Base-by-base conservation (phyloP, 2,113 vertebrate species). In the Ictalurus furcatus region DNA sequence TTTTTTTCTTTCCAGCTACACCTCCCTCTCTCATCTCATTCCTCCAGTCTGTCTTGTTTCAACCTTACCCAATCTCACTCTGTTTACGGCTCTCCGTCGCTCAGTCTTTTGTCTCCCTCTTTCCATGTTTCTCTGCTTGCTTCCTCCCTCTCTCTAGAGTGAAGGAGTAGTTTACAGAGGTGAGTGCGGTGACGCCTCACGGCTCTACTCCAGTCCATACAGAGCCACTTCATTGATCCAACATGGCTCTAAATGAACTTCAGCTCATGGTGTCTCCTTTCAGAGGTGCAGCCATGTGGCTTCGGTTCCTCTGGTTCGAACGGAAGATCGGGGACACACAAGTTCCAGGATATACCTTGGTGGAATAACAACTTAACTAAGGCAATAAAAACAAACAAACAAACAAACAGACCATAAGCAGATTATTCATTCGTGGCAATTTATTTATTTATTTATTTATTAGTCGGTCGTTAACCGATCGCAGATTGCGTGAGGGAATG, bases 211-310 rank as follows among this genome's bases (percentile, higher is more conserved):
- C 94, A 96, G 94, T 95, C 94, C 89, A 94, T 93, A 94, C 94
- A 95, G 95, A 95, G 95, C 94, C 94, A 89, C 88, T 87, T 91
- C 94, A 96, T 96, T 94, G 95, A 96, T 96, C 94, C 91, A 90
- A 87, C 91, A 90, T 89, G 80, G 44, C 85, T 94, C 92, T 95
- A 90, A 94, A 96, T 94, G 91, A 94, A 95, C 91, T 94, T 90
- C 91, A 91, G 92, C 87, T 89, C 87, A 90, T 65, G 92, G 91
- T 94, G 93, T 95, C 91, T 56, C 84, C 93, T 95, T 94, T 89
- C 93, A 92, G 28, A 37, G 86, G 78, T 85, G 87, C 91, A 74
- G 73, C 37, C 61, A 52, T 30, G 84, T 25, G 67, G 92, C 79
- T 89, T 88, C n/a, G 37, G 56, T 25, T 56, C 54, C 84, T 28